phyloP scores from a whole-genome alignment of 2,113 vertebrate species.

The Petaurus breviceps region DNA sequence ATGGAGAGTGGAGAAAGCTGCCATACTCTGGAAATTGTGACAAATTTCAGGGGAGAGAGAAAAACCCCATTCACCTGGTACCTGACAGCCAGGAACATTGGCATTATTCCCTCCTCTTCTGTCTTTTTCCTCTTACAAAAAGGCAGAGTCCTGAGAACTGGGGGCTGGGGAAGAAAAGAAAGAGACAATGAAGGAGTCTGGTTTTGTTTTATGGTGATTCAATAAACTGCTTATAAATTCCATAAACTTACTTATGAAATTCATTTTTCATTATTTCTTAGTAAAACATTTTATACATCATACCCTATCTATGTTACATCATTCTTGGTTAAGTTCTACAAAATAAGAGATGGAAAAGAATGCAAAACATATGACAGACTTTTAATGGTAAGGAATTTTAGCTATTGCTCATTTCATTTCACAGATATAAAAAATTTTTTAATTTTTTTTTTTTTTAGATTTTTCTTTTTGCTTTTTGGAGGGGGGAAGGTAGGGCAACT shows the following conservation, averaged over 20 bases:
- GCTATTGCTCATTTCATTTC: background rate
- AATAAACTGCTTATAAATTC: no score
- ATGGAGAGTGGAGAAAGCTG: background rate
- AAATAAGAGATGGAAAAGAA: background rate
- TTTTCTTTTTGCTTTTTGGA: no score
- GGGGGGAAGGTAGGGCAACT: no score
- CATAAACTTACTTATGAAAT: background rate
- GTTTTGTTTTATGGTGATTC: background rate
- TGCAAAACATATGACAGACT: background rate
- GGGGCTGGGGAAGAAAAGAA: background rate
- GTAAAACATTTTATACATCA: background rate
- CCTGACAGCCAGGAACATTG: background rate
- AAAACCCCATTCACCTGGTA: background rate
- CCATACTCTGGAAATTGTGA: background rate
- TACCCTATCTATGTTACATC: background rate
- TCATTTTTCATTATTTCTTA: background rate
- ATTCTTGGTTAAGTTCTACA: background rate
- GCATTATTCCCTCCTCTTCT: background rate
- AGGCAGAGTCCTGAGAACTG: background rate
- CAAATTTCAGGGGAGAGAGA: background rate
- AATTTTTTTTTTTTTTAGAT: no score
- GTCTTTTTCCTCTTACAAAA: background rate
- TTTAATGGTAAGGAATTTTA: background rate
- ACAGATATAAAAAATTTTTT: background rate
- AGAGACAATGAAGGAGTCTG: background rate